phyloP scores from a whole-genome alignment of 2,797 vertebrate genomes.

The Linurgus olivaceus region DNA sequence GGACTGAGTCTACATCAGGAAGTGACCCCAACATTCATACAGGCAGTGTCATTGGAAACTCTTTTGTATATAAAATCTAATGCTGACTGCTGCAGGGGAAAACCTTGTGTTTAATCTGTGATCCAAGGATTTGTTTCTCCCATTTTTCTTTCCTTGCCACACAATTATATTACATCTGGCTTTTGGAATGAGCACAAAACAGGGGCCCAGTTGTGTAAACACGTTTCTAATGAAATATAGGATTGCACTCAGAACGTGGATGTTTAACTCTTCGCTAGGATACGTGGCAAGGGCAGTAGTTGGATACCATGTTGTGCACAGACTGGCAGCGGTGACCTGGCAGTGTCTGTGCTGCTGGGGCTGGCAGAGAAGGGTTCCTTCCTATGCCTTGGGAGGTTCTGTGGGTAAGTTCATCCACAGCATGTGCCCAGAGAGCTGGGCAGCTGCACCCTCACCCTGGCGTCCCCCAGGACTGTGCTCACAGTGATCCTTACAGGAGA shows the following conservation, averaged over 20 bases:
- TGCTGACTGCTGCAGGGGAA: not conserved
- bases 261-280: not conserved
- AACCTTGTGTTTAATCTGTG: not conserved
- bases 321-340: not conserved
- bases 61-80: not conserved
- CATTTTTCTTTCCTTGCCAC: not conserved
- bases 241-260: not conserved
- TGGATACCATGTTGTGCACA: not conserved
- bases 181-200: constrained; percentile 11
- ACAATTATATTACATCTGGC: not conserved
- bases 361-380: not conserved
- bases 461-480: not conserved
- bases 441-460: not conserved
- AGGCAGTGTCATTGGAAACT: not conserved
- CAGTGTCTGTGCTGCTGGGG: fast-evolving
- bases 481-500: fast-evolving
- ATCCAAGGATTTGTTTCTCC: not conserved
- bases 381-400: not conserved
- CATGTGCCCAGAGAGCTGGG: fast-evolving
- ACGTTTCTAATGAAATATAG: not conserved
- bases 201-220: not conserved
- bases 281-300: not conserved
- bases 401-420: fast-evolving
- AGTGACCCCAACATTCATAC: not conserved
- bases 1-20: not conserved